Base-by-base conservation (phyloP, 2,888 invertebrate species). In the Acrobasis repandana region DNA sequence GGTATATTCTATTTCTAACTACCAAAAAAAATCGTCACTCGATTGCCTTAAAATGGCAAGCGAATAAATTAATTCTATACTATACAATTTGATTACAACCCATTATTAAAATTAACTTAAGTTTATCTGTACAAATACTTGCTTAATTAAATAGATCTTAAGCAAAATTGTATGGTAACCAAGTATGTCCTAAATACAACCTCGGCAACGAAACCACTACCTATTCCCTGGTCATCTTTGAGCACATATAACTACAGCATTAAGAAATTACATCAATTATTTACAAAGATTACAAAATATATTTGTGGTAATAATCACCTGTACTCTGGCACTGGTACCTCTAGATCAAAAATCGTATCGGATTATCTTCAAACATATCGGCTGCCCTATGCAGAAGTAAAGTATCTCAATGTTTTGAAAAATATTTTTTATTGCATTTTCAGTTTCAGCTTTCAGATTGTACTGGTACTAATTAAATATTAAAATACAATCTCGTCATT, bases 321-420 rank as follows among this genome's bases (percentile, higher is more conserved):
- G 14, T 11, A 43, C 11, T 43, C 43, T 43, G 43, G 43, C 43
- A 43, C 43, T 43, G 51, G 48, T 67, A 50, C 33, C 58, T 71
- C 67, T 64, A 70, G 70, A 36, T 66, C 64, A 64, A 60, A 61
- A 33, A 56, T 20, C 8, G 61, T 63, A 62, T 43, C 10, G n/a
- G 43, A n/a, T 43, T 14, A 14, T 14, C n/a, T 28, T 28, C 28
- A 28, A 28, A 28, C 4, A 28, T n/a, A n/a, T n/a, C n/a, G n/a
- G n/a, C n/a, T n/a, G n/a, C n/a, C n/a, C n/a, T n/a, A n/a, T n/a
- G n/a, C n/a, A n/a, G n/a, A n/a, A n/a, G n/a, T n/a, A n/a, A n/a
- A n/a, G n/a, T n/a, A n/a, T n/a, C n/a, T n/a, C n/a, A n/a, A n/a
- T n/a, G n/a, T n/a, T n/a, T n/a, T n/a, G n/a, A n/a, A n/a, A n/a